A percentile compares a stretch with the other conserved stretches of the same genome.
phyloP scores from a whole-genome alignment of 2,888 invertebrate genomes.

The Limnephilus lunatus region DNA sequence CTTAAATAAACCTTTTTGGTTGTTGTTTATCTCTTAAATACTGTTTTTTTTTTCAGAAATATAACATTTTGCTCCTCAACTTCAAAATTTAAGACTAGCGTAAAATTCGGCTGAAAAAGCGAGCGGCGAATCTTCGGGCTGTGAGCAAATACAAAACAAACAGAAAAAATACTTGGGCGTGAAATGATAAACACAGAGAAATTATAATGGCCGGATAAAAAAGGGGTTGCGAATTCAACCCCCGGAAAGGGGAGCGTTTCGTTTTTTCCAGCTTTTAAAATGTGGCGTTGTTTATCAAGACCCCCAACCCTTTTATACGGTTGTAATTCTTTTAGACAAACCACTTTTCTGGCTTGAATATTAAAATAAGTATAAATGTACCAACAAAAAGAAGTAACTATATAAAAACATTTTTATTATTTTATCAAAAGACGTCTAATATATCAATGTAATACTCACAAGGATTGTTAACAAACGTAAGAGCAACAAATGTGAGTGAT shows the following conservation, averaged over 20 bases:
- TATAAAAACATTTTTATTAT: neutral
- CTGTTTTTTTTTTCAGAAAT: neutral
- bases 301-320: neutral
- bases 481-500: too few relatives aligned
- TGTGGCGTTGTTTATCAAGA: conserved; percentile 42
- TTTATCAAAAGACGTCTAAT: neutral
- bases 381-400: neutral
- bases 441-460: too few relatives aligned
- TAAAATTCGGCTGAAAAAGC: conserved; percentile 38
- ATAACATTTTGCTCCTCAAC: neutral
- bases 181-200: conserved; percentile 65
- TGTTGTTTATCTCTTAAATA: too few relatives aligned
- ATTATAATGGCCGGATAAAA: conserved; percentile 62
- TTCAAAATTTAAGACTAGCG: neutral
- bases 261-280: conserved; percentile 29
- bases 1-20: too few relatives aligned
- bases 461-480: too few relatives aligned
- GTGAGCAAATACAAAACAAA: conserved; percentile 58
- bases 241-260: conserved; percentile 3
- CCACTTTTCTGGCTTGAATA: neutral
- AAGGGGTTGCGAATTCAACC: conserved; percentile 50
- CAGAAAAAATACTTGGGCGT: conserved; percentile 62
- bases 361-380: neutral
- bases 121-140: conserved; percentile 44
- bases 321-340: neutral